Conservation (phyloP, 1,140 invertebrate genomes). For the Pararge aegeria region DNA sequence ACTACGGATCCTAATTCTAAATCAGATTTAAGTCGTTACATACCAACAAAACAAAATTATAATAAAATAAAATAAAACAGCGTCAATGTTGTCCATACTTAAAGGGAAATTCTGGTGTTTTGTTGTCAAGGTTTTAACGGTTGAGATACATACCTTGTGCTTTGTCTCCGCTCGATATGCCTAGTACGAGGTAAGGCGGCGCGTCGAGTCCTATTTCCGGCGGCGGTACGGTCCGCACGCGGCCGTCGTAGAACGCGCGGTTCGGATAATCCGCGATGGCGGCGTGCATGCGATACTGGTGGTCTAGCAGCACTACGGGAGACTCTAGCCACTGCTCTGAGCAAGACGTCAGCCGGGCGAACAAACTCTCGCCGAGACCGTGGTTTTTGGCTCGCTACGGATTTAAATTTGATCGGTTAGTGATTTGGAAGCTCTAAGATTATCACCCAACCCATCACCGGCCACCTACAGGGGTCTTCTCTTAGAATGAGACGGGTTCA, state of each 20-base stretch:
- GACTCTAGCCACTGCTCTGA: conserved; percentile 40
- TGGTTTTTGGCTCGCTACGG: conserved; percentile 80
- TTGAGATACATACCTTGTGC: conserved; percentile 54
- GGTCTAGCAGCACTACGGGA: conserved; percentile 82
- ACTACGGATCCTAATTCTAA: no score
- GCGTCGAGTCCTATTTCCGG: conserved; percentile 47
- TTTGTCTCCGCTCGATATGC: conserved; percentile 80
- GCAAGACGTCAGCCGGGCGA: conserved; percentile 79
- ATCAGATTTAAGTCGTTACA: no score
- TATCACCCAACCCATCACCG: no score
- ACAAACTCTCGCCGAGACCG: conserved; percentile 83
- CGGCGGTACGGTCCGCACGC: conserved; percentile 46
- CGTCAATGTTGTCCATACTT: no score
- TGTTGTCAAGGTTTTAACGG: no score
- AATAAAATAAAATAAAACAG: no score
- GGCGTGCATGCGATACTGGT: conserved; percentile 94
- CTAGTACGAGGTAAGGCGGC: conserved; percentile 80
- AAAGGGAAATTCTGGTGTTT: no score
- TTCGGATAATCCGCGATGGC: conserved; percentile 89
- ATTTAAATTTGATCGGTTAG: not conserved
- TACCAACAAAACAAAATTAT: no score
- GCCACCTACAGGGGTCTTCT: no score
- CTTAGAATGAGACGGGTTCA: no score
- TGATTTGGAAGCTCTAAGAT: no score
- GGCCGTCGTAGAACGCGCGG: conserved; percentile 87